A percentile compares a stretch with the other conserved stretches of the same genome.
phyloP scores from a whole-genome alignment of 2,888 invertebrate species.

The Oxycera nigricornis region DNA sequence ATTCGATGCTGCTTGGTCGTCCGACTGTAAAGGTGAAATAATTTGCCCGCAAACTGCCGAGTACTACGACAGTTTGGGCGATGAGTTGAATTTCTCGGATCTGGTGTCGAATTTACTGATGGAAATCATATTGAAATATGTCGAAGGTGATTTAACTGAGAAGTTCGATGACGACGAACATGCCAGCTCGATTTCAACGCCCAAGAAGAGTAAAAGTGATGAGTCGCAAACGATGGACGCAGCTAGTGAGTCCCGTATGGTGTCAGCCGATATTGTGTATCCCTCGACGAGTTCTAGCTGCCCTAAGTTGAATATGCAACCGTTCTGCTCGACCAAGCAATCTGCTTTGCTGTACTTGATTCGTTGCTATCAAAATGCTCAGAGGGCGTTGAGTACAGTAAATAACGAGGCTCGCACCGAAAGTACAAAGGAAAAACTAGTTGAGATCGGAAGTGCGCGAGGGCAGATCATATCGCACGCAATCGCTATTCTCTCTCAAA shows the following conservation, averaged over 20 bases:
- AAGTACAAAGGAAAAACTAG: slow-evolving; percentile 45
- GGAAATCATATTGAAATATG: slow-evolving; percentile 69
- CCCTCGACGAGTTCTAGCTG: slow-evolving; percentile 42
- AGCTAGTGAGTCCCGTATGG: background rate
- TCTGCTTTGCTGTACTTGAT: slow-evolving; percentile 57
- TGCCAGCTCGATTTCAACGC: slow-evolving; percentile 62
- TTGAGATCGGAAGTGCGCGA: slow-evolving; percentile 39
- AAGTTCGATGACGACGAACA: slow-evolving; percentile 64
- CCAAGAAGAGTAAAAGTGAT: slow-evolving; percentile 62
- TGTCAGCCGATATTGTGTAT: background rate
- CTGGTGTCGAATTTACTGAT: slow-evolving; percentile 71
- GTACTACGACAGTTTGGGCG: slow-evolving; percentile 65
- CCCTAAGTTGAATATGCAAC: slow-evolving; percentile 49
- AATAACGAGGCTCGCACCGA: slow-evolving; percentile 56
- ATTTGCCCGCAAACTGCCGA: slow-evolving; percentile 68
- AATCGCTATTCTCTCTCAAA: slow-evolving; percentile 65
- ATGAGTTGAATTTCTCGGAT: slow-evolving; percentile 62
- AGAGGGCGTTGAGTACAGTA: slow-evolving; percentile 44
- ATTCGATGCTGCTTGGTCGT: slow-evolving; percentile 75
- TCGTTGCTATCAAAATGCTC: slow-evolving; percentile 56
- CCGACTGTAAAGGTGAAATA: slow-evolving; percentile 66
- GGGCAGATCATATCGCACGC: slow-evolving; percentile 65
- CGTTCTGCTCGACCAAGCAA: slow-evolving; percentile 53
- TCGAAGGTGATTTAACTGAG: slow-evolving; percentile 67
- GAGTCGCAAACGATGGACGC: slow-evolving; percentile 52